Evolutionary conservation across 2,888 invertebrate species (phyloP).

Genomic region (Pediacus dermestoides): DNA sequence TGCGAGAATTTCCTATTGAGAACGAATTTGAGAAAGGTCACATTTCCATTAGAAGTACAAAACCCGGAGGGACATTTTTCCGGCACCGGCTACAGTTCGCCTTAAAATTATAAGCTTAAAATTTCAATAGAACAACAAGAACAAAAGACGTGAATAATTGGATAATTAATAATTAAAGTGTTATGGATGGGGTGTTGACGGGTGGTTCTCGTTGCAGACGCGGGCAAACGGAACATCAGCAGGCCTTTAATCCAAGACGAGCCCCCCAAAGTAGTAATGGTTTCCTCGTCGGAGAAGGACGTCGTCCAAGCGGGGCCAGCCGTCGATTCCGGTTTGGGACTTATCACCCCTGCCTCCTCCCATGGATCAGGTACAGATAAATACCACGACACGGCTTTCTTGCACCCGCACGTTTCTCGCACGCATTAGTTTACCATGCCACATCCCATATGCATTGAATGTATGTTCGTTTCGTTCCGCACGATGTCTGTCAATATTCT

Average conservation of each 20-base stretch:
- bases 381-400: conserved; percentile 15
- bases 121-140: too few species aligned
- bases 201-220: conserved; percentile 48
- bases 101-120: too few species aligned
- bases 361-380: conserved; percentile 46
- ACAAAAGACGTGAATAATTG: too few species aligned
- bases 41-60: too few species aligned
- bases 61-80: too few species aligned
- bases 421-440: conserved; percentile 7
- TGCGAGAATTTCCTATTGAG: too few species aligned
- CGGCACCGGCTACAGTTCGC: too few species aligned
- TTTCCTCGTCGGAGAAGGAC: conserved; percentile 47
- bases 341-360: conserved; percentile 50
- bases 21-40: too few species aligned
- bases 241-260: conserved; percentile 45
- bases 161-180: too few species aligned
- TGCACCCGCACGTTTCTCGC: conserved; percentile 23
- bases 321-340: conserved; percentile 46
- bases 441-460: background rate
- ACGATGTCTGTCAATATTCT: background rate
- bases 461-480: background rate
- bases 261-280: conserved; percentile 46
- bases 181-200: conserved; percentile 32
- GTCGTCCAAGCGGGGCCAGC: conserved; percentile 34
- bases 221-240: conserved; percentile 47